phyloP scores from a whole-genome alignment of 2,888 invertebrate genomes.

The Mythimna vitellina region DNA sequence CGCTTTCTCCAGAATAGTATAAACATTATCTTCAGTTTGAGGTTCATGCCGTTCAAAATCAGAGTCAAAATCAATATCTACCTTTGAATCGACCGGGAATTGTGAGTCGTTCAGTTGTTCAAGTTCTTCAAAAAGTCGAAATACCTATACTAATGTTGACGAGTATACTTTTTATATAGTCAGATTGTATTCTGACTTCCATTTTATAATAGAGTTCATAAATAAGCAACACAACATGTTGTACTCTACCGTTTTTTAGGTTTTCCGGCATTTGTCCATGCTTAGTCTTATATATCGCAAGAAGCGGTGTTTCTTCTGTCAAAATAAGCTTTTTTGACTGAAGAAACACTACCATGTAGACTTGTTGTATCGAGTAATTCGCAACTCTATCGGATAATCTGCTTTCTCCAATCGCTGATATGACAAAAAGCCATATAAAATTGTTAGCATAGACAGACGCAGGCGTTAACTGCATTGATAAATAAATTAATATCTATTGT shows the following conservation, averaged over 20 bases:
- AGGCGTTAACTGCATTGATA: slow-evolving; percentile 72
- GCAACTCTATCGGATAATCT: slow-evolving; percentile 5
- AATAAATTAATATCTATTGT: slow-evolving; percentile 87
- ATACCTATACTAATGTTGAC: background rate
- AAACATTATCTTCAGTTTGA: slow-evolving; percentile 35
- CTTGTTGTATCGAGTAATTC: slow-evolving; percentile 4
- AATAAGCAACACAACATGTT: background rate
- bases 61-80: background rate
- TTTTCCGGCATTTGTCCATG: background rate
- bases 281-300: background rate
- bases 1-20: slow-evolving; percentile 61
- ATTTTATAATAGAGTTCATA: background rate
- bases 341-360: background rate
- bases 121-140: background rate
- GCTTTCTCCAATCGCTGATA: slow-evolving; percentile 62
- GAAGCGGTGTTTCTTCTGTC: background rate
- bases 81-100: background rate
- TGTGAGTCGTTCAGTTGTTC: background rate
- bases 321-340: background rate
- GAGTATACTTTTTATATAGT: background rate
- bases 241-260: background rate
- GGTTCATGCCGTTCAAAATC: slow-evolving; percentile 4
- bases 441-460: slow-evolving; percentile 69
- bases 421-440: slow-evolving; percentile 67
- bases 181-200: background rate